These are phyloP conservation scores for Hedychridium roseum DNA, from an alignment of 2,888 invertebrate genomes.

Conservation along the genomic window DNA sequence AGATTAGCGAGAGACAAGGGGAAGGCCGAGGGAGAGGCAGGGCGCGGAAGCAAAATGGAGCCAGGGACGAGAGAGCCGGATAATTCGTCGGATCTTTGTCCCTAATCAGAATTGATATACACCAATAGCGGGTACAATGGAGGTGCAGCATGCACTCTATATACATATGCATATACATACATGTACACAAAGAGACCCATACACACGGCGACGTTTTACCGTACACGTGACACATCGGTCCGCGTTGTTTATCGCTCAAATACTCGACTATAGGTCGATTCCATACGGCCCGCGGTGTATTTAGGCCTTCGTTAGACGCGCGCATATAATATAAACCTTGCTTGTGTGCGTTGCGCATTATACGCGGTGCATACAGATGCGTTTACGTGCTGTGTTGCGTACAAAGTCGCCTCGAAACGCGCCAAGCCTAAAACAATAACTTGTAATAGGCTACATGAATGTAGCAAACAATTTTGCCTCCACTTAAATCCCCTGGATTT, in stretches of 20 bases:
- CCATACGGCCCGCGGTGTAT: conserved; percentile 43
- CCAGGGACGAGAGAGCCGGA: conserved; percentile 32
- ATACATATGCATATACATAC: conserved; percentile 37
- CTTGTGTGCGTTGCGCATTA: conserved; percentile 39
- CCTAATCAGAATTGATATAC: conserved; percentile 48
- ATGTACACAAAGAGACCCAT: no score
- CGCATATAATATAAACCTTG: conserved; percentile 44
- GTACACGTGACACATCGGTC: conserved; percentile 43
- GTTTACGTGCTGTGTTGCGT: no score
- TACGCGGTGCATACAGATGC: conserved; percentile 14
- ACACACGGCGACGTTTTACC: no score
- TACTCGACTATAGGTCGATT: conserved; percentile 44
- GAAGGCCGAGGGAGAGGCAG: conserved; percentile 1
- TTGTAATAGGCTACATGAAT: no score
- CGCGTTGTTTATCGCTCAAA: conserved; percentile 45
- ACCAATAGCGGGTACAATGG: conserved; percentile 41
- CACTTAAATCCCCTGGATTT: no score
- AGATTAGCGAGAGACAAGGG: conserved; percentile 11
- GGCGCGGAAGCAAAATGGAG: conserved; percentile 44
- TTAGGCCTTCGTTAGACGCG: conserved; percentile 45
- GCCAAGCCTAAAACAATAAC: no score
- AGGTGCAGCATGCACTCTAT: conserved; percentile 45
- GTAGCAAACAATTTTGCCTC: no score
- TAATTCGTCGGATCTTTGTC: conserved; percentile 48
- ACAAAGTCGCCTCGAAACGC: no score